Base-by-base conservation (phyloP, 2,888 invertebrate genomes). In the Noctua pronuba region DNA sequence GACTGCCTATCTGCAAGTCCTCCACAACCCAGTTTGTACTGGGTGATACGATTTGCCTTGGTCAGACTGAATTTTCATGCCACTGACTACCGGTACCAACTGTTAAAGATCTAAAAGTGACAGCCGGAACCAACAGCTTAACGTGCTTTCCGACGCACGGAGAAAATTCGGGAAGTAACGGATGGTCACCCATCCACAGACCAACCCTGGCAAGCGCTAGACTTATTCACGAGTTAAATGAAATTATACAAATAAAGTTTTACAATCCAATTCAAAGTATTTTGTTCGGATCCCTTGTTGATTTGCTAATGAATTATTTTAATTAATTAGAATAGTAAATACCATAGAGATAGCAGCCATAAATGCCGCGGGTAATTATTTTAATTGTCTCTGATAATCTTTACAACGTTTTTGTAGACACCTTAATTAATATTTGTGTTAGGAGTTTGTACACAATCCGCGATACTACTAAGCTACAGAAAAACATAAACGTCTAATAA, bases 311-410 rank as follows among this genome's bases (percentile, higher is more conserved):
- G 31, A 75, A 75, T 71, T 69, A 69, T 72, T 80, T 75, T 75
- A 75, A 80, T 83, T 72, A 84, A 73, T 70, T 62, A 83, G 75
- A 65, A 76, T 49, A 76, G 68, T 55, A 41, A 68, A 64, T 60
- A 64, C 35, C 38, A 24, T 41, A 21, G 1, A 58, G n/a, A 74
- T 46, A 67, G 58, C 44, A 65, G 18, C 28, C 44, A 28, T 16
- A 21, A 82, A 65, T 49, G 75, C 16, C 31, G 6, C 8, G 10
- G 16, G 77, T 44, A 46, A 75, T 67, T 67, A 74, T 52, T 52
- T 69, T 58, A 58, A 82, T 69, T 69, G 82, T 52, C 18, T 82
- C 44, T 52, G 16, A 52, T 77, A 66, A 77, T 82, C 66, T 65
- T 41, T 41, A n/a, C 41, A 41, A n/a, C 16, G 41, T 41, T 65